Evolutionary conservation across 2,113 vertebrate species (phyloP).

Genomic region (Otus sunia): DNA sequence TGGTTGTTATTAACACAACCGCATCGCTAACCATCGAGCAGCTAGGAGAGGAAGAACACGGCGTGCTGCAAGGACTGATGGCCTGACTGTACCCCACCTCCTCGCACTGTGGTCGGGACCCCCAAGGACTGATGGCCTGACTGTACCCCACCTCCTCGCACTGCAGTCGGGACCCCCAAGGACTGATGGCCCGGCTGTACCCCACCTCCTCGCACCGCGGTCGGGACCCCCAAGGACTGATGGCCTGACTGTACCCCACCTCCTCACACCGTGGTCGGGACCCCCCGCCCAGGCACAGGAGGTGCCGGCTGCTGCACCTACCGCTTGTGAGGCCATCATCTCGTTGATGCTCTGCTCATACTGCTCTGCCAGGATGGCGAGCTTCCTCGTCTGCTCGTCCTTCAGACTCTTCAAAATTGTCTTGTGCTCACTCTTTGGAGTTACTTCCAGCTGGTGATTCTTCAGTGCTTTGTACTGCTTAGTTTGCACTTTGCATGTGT

Average conservation of each 20-base stretch:
- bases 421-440: slow-evolving; percentile 98
- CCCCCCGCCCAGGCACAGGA: neutral
- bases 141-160: neutral
- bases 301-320: slow-evolving; percentile 52
- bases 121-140: neutral
- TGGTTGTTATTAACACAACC: accelerated
- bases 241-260: neutral
- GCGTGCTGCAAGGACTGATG: neutral
- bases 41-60: neutral
- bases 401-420: slow-evolving; percentile 95
- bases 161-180: too few relatives aligned
- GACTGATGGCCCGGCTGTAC: accelerated
- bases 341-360: slow-evolving; percentile 99
- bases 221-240: too few relatives aligned
- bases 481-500: slow-evolving; percentile 99
- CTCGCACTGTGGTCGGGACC: neutral
- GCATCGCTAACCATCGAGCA: neutral
- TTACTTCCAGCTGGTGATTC: slow-evolving; percentile 99
- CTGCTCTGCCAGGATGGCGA: slow-evolving; percentile 97
- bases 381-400: slow-evolving; percentile 98
- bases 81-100: accelerated
- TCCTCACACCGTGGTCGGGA: accelerated
- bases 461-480: slow-evolving; percentile 99
- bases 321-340: slow-evolving; percentile 99
- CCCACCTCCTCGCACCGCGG: neutral